Evolutionary conservation across 2,797 vertebrate genomes (phyloP), one percentile per base, ranked within the genome.

Genomic region (Sarcoramphus papa): DNA sequence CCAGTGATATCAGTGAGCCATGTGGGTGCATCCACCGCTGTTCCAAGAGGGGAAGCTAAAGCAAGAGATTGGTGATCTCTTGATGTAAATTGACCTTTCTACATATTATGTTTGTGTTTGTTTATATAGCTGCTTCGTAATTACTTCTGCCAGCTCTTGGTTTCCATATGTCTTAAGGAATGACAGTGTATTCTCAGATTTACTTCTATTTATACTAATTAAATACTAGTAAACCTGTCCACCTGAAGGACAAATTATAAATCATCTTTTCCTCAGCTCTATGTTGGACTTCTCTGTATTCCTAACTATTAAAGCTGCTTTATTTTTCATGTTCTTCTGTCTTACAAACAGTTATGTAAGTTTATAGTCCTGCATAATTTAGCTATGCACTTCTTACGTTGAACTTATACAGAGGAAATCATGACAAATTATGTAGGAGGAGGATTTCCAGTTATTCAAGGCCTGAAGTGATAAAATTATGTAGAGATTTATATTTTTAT

Each of bases 391-490:
- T 91, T 84, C 68, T 91, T 79, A 64, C 31, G 50, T 31, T 89
- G 78, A 91, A 82, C n/a, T 93, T 37, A 51, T 50, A 88, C 45
- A 74, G 87, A 85, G n/a, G 75, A 91, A 90, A 90, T 83, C 5
- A 62, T 59, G 78, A 92, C 45, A 94, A 65, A 91, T 93, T 93
- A 89, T 65, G 85, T 91, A 91, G 95, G 94, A 96, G 80, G 93
- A 89, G 74, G 63, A 90, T 92, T 94, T 96, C 88, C 74, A 95
- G 48, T 94, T 95, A 92, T 80, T 95, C 81, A 80, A 35, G 74
- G 14, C 43, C 48, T 74, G 25, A 90, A 93, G 75, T 85, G 78
- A 51, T 89, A 40, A 93, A 80, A 90, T 87, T 90, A 53, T 54
- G 18, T 63, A 47, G 69, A 90, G 31, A 82, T 87, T 94, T 87